A percentile compares a stretch with the other conserved stretches of the same genome.
These are phyloP conservation scores for Augiades crinisus DNA, from an alignment of 2,888 invertebrate genomes.

Conservation along the genomic window DNA sequence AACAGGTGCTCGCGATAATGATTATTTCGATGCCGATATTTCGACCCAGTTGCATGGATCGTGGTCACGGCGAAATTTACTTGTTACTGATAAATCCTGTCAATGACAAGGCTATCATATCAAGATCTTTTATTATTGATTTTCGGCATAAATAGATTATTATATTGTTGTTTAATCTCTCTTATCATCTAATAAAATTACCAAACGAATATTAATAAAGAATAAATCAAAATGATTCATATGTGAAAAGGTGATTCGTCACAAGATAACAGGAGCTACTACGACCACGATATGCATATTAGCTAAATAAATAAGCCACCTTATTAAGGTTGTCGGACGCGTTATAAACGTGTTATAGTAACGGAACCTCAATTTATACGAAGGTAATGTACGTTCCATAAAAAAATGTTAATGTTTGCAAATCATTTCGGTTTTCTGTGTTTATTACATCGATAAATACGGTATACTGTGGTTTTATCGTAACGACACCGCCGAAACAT, in stretches of 20 bases:
- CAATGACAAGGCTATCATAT: too few relatives aligned
- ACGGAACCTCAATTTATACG: constrained; percentile 1
- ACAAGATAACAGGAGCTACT: neutral
- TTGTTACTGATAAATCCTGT: too few relatives aligned
- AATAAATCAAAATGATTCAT: too few relatives aligned
- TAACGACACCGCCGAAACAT: constrained; percentile 27
- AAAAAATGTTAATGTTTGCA: constrained; percentile 17
- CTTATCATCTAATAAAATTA: too few relatives aligned
- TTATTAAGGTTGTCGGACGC: constrained; percentile 2
- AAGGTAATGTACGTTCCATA: neutral
- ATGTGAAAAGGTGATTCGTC: neutral
- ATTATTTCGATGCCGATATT: too few relatives aligned
- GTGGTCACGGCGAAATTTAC: too few relatives aligned
- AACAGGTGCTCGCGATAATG: too few relatives aligned
- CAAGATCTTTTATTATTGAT: too few relatives aligned
- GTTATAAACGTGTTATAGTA: neutral
- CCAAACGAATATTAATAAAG: too few relatives aligned
- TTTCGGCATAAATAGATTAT: too few relatives aligned
- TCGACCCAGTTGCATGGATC: too few relatives aligned
- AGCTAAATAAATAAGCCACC: constrained; percentile 1
- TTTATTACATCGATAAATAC: constrained; percentile 39
- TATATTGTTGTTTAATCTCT: too few relatives aligned
- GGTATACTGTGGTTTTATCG: constrained; percentile 37
- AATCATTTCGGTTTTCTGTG: constrained; percentile 25
- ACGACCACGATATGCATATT: neutral